Percentiles rank a stretch among this genome's conserved stretches.
Conservation (phyloP, 2,888 invertebrate species). For the Caenorhabditis panamensis region DNA sequence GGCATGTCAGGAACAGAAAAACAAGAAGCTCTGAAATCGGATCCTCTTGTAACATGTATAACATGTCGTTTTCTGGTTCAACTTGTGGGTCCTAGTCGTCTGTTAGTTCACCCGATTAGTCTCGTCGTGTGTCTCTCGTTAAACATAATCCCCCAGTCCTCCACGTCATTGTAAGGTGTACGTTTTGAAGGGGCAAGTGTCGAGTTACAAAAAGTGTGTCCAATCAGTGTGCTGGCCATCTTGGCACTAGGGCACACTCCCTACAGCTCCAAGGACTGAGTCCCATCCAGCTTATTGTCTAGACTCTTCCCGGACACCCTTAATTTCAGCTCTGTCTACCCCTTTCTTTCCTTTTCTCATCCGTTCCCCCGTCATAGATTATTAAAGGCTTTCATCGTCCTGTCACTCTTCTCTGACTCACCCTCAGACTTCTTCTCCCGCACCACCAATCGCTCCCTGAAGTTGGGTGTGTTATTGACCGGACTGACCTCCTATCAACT, state of each 20-base stretch:
- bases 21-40: constrained; percentile 27
- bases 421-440: background rate
- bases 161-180: constrained; percentile 4
- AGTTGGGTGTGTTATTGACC: too few relatives aligned
- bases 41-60: constrained; percentile 33
- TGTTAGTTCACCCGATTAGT: constrained; percentile 43
- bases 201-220: background rate
- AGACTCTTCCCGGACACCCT: too few relatives aligned
- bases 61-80: constrained; percentile 14
- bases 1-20: too few relatives aligned
- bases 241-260: background rate
- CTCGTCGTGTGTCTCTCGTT: constrained; percentile 9
- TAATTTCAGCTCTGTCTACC: too few relatives aligned
- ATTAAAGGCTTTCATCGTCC: background rate
- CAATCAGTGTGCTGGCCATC: background rate
- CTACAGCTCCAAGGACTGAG: too few relatives aligned
- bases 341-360: background rate
- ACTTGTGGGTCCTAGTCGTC: background rate
- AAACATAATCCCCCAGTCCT: constrained; percentile 14
- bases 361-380: background rate
- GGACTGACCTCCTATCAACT: constrained; percentile 8
- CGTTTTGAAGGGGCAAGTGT: background rate
- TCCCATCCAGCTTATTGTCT: too few relatives aligned
- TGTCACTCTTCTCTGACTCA: background rate
- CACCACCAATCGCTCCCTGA: too few relatives aligned